phyloP scores from a whole-genome alignment of 2,797 vertebrate species.

The Lateolabrax maculatus region DNA sequence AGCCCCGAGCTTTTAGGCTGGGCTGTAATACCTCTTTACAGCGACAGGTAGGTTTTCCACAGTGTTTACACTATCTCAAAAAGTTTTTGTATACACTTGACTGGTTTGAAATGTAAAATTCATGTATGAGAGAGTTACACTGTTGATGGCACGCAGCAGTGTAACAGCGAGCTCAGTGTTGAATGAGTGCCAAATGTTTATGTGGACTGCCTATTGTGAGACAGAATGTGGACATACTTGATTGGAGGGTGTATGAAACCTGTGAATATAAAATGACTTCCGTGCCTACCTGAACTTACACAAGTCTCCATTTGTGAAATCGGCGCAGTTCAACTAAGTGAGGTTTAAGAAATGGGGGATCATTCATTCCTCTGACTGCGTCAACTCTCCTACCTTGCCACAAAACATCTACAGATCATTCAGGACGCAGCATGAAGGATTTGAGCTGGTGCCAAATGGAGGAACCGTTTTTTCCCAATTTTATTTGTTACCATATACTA shows the following conservation, averaged over 20 bases:
- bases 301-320: background rate
- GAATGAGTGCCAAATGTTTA: background rate
- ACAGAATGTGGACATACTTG: background rate
- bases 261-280: background rate
- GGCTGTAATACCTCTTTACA: conserved; percentile 83
- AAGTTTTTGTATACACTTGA: background rate
- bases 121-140: too few relatives aligned
- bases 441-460: too few relatives aligned
- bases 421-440: background rate
- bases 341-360: background rate
- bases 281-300: background rate
- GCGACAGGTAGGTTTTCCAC: conserved; percentile 58
- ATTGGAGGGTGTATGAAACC: too few relatives aligned
- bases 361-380: background rate
- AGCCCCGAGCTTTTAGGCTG: conserved; percentile 73
- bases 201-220: background rate
- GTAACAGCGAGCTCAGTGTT: background rate
- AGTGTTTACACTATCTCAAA: background rate
- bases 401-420: background rate
- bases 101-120: background rate
- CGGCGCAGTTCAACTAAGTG: background rate
- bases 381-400: background rate
- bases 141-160: too few relatives aligned
- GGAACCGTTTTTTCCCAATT: background rate
- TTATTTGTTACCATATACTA: background rate